These are phyloP conservation scores for Notocelia uddmanniana DNA, from an alignment of 2,888 invertebrate species.

Conservation along the genomic window DNA sequence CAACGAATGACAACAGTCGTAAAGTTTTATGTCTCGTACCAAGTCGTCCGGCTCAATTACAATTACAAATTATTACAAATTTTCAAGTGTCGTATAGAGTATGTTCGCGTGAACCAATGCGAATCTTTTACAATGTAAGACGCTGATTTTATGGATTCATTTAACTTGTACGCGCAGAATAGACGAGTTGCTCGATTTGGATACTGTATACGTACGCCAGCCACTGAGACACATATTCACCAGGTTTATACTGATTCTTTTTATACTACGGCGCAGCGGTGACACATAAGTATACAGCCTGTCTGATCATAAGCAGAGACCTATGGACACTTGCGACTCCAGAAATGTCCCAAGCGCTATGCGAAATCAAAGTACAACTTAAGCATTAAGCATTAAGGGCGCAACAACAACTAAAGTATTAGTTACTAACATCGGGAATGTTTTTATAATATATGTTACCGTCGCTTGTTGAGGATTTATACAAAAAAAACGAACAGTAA, in stretches of 20 bases:
- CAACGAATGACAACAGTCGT: slow-evolving; percentile 78
- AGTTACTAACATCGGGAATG: too few species aligned
- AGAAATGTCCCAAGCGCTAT: too few species aligned
- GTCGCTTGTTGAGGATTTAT: neutral
- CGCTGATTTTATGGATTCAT: slow-evolving; percentile 53
- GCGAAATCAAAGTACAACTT: too few species aligned
- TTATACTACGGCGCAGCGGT: too few species aligned
- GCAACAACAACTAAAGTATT: too few species aligned
- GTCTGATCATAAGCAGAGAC: too few species aligned
- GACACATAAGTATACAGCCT: too few species aligned
- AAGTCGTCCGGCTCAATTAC: slow-evolving; percentile 78
- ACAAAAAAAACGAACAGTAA: neutral
- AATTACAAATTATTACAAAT: slow-evolving; percentile 84
- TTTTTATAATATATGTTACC: neutral
- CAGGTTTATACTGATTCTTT: neutral
- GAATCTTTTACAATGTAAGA: slow-evolving; percentile 62
- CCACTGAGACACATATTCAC: neutral
- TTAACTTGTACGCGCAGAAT: slow-evolving; percentile 18
- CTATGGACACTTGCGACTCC: too few species aligned
- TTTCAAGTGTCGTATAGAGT: slow-evolving; percentile 68
- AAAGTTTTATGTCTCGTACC: slow-evolving; percentile 77
- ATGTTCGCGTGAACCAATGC: slow-evolving; percentile 61
- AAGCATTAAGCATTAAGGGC: too few species aligned
- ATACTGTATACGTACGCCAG: neutral
- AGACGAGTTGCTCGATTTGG: neutral